phyloP scores from a whole-genome alignment of 2,797 vertebrate species.

The Coranthus polyacanthus region DNA sequence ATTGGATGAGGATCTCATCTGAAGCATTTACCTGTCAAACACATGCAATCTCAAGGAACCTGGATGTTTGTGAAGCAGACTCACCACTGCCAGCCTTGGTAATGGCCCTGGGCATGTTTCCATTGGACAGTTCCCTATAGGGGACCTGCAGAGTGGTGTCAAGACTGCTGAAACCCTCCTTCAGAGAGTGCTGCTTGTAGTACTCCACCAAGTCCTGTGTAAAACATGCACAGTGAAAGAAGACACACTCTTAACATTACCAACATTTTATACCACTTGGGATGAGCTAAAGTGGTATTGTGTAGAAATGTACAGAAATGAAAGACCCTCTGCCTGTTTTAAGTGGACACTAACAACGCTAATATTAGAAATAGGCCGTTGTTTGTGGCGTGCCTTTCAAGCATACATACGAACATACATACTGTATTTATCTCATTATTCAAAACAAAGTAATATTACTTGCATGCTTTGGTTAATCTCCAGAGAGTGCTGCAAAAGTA shows the following conservation, averaged over 20 bases:
- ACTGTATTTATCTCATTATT: conserved; percentile 9
- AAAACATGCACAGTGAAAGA: conserved; percentile 38
- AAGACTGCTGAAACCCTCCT: conserved; percentile 94
- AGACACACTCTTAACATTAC: conserved; percentile 1
- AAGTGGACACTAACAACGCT: conserved; percentile 1
- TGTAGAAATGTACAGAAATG: conserved; percentile 13
- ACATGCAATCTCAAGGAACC: conserved; percentile 26
- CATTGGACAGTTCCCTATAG: conserved; percentile 88
- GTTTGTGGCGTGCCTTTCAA: background rate
- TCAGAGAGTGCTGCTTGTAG: conserved; percentile 93
- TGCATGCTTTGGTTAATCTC: background rate
- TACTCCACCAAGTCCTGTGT: conserved; percentile 92
- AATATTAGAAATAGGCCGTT: conserved; percentile 15
- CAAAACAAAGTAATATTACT: conserved; percentile 1
- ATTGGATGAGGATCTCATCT: conserved; percentile 31
- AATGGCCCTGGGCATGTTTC: conserved; percentile 82
- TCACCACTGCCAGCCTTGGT: conserved; percentile 86
- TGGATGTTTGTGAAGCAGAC: conserved; percentile 72
- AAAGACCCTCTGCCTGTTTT: conserved; percentile 2
- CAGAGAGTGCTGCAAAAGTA: conserved; percentile 11
- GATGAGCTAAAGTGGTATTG: background rate
- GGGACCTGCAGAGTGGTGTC: conserved; percentile 93
- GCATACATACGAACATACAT: too few species aligned
- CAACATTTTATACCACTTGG: background rate
- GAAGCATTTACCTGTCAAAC: conserved; percentile 50